Evolutionary conservation across 2,888 invertebrate genomes (phyloP).

Genomic region (Rhopalosiphum nymphaeae): DNA sequence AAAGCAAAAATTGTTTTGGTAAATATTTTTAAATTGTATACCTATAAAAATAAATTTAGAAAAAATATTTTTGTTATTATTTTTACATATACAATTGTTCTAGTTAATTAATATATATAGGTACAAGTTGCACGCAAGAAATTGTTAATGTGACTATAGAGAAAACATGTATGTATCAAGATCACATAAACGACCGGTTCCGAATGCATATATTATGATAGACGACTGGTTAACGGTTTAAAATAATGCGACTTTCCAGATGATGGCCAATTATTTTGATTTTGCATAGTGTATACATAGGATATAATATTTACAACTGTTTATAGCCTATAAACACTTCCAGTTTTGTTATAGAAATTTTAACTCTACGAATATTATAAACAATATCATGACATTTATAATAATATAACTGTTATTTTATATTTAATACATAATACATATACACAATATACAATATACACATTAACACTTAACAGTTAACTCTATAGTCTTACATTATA

Average conservation of each 20-base stretch:
- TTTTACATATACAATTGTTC: neutral
- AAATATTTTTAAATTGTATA: neutral
- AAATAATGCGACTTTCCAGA: slow-evolving; percentile 52
- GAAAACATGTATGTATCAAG: slow-evolving; percentile 47
- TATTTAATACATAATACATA: neutral
- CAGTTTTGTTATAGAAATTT: neutral
- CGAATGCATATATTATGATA: slow-evolving; percentile 48
- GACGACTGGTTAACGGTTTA: slow-evolving; percentile 50
- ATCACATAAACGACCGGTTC: slow-evolving; percentile 49
- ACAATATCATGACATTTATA: neutral
- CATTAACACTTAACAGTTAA: neutral
- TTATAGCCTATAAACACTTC: neutral
- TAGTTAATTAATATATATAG: neutral
- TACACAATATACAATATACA: neutral
- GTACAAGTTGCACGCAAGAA: neutral
- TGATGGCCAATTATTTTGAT: slow-evolving; percentile 43
- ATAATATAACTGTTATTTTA: neutral
- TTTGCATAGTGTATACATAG: slow-evolving; percentile 18
- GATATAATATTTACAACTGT: slow-evolving; percentile 24
- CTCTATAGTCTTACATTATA: neutral
- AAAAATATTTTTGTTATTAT: neutral
- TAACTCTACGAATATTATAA: neutral
- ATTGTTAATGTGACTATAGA: slow-evolving; percentile 35
- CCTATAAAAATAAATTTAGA: neutral
- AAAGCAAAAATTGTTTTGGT: neutral